A percentile compares a stretch with the other conserved stretches of the same genome.
phyloP scores from a whole-genome alignment of 2,113 vertebrate genomes.

The Psittacara wagleri region DNA sequence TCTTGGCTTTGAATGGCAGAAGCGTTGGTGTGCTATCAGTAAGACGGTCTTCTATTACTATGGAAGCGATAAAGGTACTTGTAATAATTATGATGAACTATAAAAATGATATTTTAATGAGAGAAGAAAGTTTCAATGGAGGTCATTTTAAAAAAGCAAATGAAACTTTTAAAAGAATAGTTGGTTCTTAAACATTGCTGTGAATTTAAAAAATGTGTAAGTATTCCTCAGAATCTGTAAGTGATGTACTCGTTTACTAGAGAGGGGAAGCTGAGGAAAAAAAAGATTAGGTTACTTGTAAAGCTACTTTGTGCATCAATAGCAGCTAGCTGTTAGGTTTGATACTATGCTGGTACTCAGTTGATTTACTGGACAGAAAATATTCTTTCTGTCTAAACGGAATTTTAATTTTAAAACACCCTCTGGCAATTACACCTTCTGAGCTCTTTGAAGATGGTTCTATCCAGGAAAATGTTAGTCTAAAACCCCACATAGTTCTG shows the following conservation, averaged over 20 bases:
- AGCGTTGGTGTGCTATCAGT: slow-evolving; percentile 94
- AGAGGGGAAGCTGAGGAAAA: not conserved
- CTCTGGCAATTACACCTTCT: not conserved
- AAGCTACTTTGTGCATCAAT: not conserved
- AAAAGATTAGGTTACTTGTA: not conserved
- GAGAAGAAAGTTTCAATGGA: not conserved
- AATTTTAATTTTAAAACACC: not conserved
- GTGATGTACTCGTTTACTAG: not conserved
- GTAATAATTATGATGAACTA: not conserved
- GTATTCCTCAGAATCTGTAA: not conserved
- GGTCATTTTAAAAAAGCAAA: not conserved
- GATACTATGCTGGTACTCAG: not conserved
- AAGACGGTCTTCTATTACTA: slow-evolving; percentile 92
- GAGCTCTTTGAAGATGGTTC: not conserved
- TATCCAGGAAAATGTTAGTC: not conserved
- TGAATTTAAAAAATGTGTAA: not conserved
- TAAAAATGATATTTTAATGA: not conserved
- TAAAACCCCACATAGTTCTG: not conserved
- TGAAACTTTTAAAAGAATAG: not conserved
- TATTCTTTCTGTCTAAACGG: not conserved
- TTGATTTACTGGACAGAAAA: not conserved
- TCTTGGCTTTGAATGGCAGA: slow-evolving; percentile 96
- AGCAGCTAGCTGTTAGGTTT: not conserved
- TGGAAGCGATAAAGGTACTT: slow-evolving; percentile 93
- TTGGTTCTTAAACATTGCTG: not conserved